These are phyloP conservation scores for Epinephelus lanceolatus DNA, from an alignment of 2,113 vertebrate species.

Conservation along the genomic window DNA sequence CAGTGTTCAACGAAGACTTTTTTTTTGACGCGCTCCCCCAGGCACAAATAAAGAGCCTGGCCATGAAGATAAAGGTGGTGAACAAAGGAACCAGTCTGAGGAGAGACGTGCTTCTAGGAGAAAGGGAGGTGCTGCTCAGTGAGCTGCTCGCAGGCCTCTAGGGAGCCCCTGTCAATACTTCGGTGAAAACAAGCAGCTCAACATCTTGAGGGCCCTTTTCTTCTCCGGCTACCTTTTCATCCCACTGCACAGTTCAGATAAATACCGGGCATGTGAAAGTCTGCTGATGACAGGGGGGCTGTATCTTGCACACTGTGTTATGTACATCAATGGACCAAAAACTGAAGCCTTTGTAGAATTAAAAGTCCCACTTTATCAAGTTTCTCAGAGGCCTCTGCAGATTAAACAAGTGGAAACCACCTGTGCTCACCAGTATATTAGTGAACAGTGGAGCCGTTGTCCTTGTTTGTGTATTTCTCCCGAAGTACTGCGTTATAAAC, in stretches of 20 bases:
- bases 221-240: constrained; percentile 26
- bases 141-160: constrained; percentile 87
- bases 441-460: constrained; percentile 38
- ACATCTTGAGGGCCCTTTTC: constrained; percentile 33
- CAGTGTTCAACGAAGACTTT: constrained; percentile 97
- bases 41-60: constrained; percentile 89
- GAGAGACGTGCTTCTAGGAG: constrained; percentile 93
- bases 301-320: constrained; percentile 20
- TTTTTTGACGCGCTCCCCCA: constrained; percentile 93
- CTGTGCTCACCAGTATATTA: background rate
- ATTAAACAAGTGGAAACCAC: constrained; percentile 8
- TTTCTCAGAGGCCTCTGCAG: constrained; percentile 5
- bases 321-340: background rate
- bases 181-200: constrained; percentile 34
- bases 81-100: constrained; percentile 97
- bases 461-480: constrained; percentile 46
- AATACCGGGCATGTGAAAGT: constrained; percentile 38
- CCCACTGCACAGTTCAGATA: constrained; percentile 31
- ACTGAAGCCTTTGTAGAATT: background rate
- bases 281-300: constrained; percentile 28
- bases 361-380: constrained; percentile 9
- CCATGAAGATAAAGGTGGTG: constrained; percentile 96
- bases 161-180: constrained; percentile 59
- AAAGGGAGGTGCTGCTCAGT: constrained; percentile 92
- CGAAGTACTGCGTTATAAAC: constrained; percentile 29